A percentile compares a stretch with the other conserved stretches of the same genome.
phyloP scores from a whole-genome alignment of 37 sponge, comb jelly and placozoan genomes.

The Halichondria panicea region DNA sequence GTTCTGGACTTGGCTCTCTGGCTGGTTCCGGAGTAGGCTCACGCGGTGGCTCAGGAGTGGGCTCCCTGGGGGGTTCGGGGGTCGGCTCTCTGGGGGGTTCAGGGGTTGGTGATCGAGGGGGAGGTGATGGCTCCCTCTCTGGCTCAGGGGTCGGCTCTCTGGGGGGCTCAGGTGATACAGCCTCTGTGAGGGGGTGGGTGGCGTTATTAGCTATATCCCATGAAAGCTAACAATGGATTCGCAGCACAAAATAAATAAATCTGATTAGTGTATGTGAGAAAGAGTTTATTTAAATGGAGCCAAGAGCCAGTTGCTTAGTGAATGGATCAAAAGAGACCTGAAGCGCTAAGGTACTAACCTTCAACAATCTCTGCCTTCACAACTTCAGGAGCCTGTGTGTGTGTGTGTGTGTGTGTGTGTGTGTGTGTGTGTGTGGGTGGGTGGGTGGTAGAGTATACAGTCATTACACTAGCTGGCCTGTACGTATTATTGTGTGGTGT shows the following conservation, averaged over 20 bases:
- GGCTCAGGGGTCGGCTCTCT: constrained; percentile 26
- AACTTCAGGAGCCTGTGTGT: background rate
- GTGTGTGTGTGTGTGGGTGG: background rate
- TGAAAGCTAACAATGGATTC: too few species aligned
- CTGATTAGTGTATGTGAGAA: too few species aligned
- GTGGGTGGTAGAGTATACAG: background rate
- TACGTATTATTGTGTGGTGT: too few species aligned
- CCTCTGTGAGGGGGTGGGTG: too few species aligned
- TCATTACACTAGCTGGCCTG: too few species aligned
- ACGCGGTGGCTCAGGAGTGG: constrained; percentile 19
- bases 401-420: constrained; percentile 1
- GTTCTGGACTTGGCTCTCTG: constrained; percentile 22
- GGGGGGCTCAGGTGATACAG: background rate
- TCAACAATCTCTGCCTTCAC: background rate
- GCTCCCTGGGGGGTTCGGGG: constrained; percentile 18
- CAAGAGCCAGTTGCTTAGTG: background rate
- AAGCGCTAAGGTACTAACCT: background rate
- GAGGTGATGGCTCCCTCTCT: constrained; percentile 21
- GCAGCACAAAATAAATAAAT: too few species aligned
- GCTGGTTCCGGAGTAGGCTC: constrained; percentile 42
- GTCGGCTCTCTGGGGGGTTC: constrained; percentile 21
- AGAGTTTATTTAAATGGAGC: too few species aligned
- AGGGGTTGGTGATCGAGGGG: constrained; percentile 24
- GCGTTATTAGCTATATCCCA: too few species aligned
- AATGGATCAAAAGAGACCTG: background rate